Base-by-base conservation (phyloP, 1,140 invertebrate genomes). In the Drosophila sp. region DNA sequence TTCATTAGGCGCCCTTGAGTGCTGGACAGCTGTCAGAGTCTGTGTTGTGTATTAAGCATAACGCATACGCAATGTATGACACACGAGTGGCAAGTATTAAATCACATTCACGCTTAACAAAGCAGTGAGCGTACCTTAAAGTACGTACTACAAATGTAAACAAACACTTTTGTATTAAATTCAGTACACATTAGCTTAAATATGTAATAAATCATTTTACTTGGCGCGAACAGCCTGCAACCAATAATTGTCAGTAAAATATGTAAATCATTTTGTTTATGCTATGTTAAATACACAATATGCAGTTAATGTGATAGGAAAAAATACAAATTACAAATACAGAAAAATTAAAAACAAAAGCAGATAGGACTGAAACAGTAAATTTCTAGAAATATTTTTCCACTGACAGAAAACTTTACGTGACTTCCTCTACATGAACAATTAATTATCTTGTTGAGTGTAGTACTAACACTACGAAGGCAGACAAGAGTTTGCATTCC, bases 1-100 rank as follows among this genome's bases (percentile, higher is more conserved):
- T 61, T 61, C 45, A 50, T 61, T 50, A 36, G 56, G 16, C 56
- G 41, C 27, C 11, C 32, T 59, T 36, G 27, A 18, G 9, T 46
- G 41, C 13, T 14, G 13, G 25, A 29, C 21, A 43, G 38, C 54
- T 13, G 11, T 25, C 9, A 7, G 29, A 38, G 16, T 36, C 7
- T 18, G 14, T 11, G 16, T 1, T 53, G 3, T 27, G 36, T 25
- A 16, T 13, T 4, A 13, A n/a, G n/a, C 14, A 43, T 45, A 2
- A 25, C 38, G 25, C 7, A 58, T 18, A 58, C 40, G 40, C 36
- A 14, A 13, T 9, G 38, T 14, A n/a, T 14, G 25, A 11, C 14
- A 13, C 11, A 25, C 34, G 36, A 56, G 34, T 25, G 5, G 0
- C 9, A 56, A 7, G 25, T 7, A 11, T 57, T 25, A 14, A 27